Base-by-base conservation (phyloP, 1,140 invertebrate species). In the Sinella curviseta region DNA sequence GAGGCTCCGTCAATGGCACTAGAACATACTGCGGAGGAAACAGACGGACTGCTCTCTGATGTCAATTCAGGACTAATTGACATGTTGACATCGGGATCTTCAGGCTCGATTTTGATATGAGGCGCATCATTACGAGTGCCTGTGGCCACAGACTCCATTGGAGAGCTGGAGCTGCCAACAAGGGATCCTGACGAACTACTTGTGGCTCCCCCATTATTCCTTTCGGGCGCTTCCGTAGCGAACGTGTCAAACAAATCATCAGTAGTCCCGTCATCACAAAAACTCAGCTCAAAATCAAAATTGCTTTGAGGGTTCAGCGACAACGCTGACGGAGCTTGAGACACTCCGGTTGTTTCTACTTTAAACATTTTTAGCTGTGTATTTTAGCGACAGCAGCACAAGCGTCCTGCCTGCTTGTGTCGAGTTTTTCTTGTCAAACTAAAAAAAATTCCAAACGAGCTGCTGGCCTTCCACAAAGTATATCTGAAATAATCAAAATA, bases 191-290 rank as follows among this genome's bases (percentile, higher is more conserved):
- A 75, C 14, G 73, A 36, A n/a, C 17, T 74, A 16, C 65, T 4
- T 31, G 65, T 70, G 8, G 28, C 24, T 65, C 57, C 57, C 24
- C 57, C 57, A 33, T 12, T 70, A 33, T 33, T 70, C 28, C 65
- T 3, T 33, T 70, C 65, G 8, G 65, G 55, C 3, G 55, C 31
- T 8, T 76, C 34, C 20, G n/a, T 34, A 30, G 81, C 57, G 48
- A 83, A 83, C 1, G 81, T 79, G 60, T 83, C 83, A 74, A 83
- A 83, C 24, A 83, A 60, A 73, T 83, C 83, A 48, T 83, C 82
- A 8, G 79, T 83, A 28, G 83, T 82, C 33, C 83, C 83, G 73
- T 83, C 83, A 76, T 83, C 83, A 78, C 83, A 83, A 48, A 83
- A 83, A 80, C 79, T 82, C 12, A 83, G 78, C 35, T 79, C 83